phyloP scores from a whole-genome alignment of 2,113 vertebrate species.

The Sapayoa aenigma region DNA sequence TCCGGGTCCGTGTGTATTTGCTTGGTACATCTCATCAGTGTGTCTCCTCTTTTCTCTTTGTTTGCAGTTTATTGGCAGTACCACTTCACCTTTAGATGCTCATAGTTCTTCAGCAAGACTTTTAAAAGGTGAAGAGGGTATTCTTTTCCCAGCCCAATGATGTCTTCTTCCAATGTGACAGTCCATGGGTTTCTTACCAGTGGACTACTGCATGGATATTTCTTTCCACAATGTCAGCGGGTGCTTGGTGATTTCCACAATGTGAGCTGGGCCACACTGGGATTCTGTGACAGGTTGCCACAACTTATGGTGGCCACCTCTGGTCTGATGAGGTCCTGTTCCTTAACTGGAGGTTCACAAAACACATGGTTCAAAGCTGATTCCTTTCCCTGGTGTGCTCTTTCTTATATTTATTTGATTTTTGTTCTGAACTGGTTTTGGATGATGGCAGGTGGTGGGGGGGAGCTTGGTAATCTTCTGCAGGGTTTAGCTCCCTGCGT shows the following conservation, averaged over 20 bases:
- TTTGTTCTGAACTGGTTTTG: neutral
- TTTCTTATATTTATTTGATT: neutral
- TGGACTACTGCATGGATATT: neutral
- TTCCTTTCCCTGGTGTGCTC: neutral
- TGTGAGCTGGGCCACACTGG: neutral
- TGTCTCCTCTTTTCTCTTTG: neutral
- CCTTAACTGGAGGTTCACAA: neutral
- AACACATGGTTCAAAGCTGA: neutral
- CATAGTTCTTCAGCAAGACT: neutral
- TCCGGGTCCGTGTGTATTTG: neutral
- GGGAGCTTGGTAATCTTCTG: neutral
- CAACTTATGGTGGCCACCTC: neutral
- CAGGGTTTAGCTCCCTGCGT: neutral
- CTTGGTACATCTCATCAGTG: neutral
- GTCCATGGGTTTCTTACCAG: neutral
- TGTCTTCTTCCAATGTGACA: neutral
- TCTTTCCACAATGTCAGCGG: neutral
- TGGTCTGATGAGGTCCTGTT: neutral
- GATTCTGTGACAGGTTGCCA: neutral
- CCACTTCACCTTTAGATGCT: neutral
- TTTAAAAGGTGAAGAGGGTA: neutral
- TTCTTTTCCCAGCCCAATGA: neutral
- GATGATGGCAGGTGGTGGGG: neutral
- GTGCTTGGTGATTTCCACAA: neutral
- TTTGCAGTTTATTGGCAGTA: neutral